These are phyloP conservation scores for Nanorana parkeri DNA, from an alignment of 2,113 vertebrate species.

Conservation along the genomic window DNA sequence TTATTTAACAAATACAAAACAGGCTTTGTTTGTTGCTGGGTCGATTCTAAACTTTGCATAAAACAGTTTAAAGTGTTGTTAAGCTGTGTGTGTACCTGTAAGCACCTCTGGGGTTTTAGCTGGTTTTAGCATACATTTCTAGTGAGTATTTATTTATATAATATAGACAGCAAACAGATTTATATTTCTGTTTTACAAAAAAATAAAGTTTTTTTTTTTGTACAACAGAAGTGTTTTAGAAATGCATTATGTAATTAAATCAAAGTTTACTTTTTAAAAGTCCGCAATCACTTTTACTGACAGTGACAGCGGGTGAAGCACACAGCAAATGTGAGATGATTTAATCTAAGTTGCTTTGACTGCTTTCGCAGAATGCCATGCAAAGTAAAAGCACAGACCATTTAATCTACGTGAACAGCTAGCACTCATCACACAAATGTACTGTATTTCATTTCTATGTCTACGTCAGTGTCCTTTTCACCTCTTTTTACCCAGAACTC, in stretches of 20 bases:
- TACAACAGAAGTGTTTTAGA: background rate
- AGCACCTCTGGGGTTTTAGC: conserved; percentile 70
- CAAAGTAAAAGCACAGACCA: background rate
- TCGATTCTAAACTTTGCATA: conserved; percentile 74
- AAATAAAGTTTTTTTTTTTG: background rate
- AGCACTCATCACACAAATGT: background rate
- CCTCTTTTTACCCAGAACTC: too few species aligned
- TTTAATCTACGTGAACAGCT: background rate
- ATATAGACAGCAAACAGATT: background rate
- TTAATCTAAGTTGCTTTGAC: background rate
- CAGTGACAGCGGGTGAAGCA: background rate
- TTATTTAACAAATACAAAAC: conserved; percentile 85
- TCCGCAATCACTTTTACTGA: background rate
- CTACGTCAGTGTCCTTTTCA: too few species aligned
- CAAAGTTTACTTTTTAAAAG: too few species aligned
- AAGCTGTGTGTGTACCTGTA: conserved; percentile 73
- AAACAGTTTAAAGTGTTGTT: conserved; percentile 71
- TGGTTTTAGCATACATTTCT: background rate
- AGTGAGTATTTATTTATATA: background rate
- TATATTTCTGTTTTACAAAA: too few species aligned
- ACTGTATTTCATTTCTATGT: background rate
- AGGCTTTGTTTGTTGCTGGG: conserved; percentile 72
- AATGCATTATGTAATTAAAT: too few species aligned
- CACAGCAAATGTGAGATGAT: background rate
- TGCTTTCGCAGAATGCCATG: background rate